phyloP scores from a whole-genome alignment of 1,140 invertebrate species.

The Ericerus pela region DNA sequence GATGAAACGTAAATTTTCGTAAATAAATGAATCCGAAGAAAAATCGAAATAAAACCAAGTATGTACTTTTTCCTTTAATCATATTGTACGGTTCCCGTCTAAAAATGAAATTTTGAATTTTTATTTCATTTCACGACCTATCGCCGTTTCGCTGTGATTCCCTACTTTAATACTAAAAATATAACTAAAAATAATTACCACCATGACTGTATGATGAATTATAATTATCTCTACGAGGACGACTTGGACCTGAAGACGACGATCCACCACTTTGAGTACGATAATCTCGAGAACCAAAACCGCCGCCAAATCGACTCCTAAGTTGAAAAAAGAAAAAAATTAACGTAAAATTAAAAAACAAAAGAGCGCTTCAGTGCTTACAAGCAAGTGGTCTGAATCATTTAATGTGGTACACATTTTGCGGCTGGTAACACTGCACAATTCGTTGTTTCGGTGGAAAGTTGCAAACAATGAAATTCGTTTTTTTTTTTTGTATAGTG shows the following conservation, averaged over 20 bases:
- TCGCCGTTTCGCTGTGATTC: neutral
- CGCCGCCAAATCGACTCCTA: slow-evolving; percentile 18
- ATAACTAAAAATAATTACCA: neutral
- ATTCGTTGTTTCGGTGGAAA: neutral
- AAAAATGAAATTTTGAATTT: neutral
- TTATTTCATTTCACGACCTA: neutral
- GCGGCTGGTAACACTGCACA: too few relatives aligned
- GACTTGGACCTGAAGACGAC: neutral
- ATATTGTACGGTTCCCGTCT: neutral
- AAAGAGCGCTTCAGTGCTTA: neutral
- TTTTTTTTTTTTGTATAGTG: neutral
- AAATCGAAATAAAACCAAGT: neutral
- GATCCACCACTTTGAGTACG: slow-evolving; percentile 16
- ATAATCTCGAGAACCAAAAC: slow-evolving; percentile 20
- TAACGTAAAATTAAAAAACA: neutral
- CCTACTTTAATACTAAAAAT: neutral
- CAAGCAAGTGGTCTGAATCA: too few relatives aligned
- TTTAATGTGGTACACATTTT: too few relatives aligned
- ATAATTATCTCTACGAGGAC: slow-evolving; percentile 10
- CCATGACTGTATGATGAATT: neutral
- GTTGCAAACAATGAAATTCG: neutral
- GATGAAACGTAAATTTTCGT: neutral
- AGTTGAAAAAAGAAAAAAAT: neutral
- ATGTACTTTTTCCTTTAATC: neutral
- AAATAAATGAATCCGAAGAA: neutral